Percentiles rank a stretch among this genome's conserved stretches.
Conservation (phyloP, 2,113 vertebrate genomes). For the Micronisus gabar region DNA sequence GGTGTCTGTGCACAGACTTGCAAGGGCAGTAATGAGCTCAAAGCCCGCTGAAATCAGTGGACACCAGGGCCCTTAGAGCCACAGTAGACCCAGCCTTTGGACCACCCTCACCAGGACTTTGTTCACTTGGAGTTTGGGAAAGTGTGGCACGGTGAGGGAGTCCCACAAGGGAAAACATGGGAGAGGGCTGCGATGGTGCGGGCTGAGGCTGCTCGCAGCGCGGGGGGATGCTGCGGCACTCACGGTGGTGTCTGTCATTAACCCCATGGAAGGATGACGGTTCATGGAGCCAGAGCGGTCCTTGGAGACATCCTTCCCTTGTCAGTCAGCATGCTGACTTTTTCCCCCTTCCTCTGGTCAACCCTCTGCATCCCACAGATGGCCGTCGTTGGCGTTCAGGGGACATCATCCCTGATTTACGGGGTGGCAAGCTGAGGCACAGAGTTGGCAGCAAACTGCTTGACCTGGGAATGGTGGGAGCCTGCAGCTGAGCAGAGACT, state of each 20-base stretch:
- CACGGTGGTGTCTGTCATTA: neutral
- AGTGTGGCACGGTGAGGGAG: neutral
- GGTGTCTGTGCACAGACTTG: neutral
- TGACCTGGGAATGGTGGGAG: neutral
- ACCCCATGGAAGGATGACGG: neutral
- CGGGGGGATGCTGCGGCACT: neutral
- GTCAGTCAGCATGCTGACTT: rapidly evolving
- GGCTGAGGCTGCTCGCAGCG: neutral
- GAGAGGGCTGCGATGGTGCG: neutral
- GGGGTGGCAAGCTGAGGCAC: neutral
- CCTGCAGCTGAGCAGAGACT: neutral
- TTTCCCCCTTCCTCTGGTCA: neutral
- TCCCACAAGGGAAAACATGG: neutral
- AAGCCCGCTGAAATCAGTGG: neutral
- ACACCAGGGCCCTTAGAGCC: neutral
- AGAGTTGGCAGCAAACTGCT: neutral
- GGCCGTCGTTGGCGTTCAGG: neutral
- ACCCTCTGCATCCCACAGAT: neutral
- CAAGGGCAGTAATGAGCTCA: neutral
- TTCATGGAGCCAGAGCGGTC: neutral
- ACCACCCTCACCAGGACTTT: neutral
- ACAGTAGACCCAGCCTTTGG: neutral
- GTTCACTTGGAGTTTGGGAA: rapidly evolving
- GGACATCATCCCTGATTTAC: neutral
- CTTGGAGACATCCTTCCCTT: neutral